Evolutionary conservation across 2,797 vertebrate species (phyloP).

Genomic region (Rachycentron canadum): DNA sequence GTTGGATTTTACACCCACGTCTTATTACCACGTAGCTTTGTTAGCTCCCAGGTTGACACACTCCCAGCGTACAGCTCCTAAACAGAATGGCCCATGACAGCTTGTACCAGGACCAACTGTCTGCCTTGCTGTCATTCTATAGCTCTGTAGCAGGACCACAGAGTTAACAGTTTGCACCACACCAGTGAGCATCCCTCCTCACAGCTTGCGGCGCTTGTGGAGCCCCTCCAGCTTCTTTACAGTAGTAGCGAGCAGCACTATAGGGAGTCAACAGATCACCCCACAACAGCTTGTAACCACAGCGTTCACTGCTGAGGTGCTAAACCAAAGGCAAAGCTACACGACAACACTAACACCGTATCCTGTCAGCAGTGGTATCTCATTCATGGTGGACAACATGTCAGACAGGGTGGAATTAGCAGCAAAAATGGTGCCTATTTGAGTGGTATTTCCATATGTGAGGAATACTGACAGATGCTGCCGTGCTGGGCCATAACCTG

Average conservation of each 20-base stretch:
- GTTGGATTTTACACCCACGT: constrained; percentile 38
- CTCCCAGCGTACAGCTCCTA: constrained; percentile 35
- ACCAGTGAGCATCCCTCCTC: constrained; percentile 64
- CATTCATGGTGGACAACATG: constrained; percentile 36
- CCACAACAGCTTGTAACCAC: constrained; percentile 77
- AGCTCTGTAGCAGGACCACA: constrained; percentile 49
- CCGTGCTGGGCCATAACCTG: constrained; percentile 49
- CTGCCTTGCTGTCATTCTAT: constrained; percentile 52
- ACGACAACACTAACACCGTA: constrained; percentile 58
- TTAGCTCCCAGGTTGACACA: constrained; percentile 42
- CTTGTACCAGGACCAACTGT: constrained; percentile 60
- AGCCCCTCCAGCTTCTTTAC: constrained; percentile 52
- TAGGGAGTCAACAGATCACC: constrained; percentile 68
- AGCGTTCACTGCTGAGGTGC: constrained; percentile 77
- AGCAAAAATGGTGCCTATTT: constrained; percentile 47
- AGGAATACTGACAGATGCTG: constrained; percentile 61
- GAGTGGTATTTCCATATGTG: constrained; percentile 57
- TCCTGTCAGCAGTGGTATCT: constrained; percentile 56
- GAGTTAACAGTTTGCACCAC: constrained; percentile 70
- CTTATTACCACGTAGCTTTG: constrained; percentile 38
- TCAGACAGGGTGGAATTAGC: constrained; percentile 60
- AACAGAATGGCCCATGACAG: constrained; percentile 61
- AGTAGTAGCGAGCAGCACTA: constrained; percentile 65
- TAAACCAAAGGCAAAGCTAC: constrained; percentile 72
- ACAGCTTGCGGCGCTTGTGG: constrained; percentile 61